Evolutionary conservation across 2,113 vertebrate species (phyloP), one percentile per base, ranked within the genome.

Genomic region (Pelecanus crispus): DNA sequence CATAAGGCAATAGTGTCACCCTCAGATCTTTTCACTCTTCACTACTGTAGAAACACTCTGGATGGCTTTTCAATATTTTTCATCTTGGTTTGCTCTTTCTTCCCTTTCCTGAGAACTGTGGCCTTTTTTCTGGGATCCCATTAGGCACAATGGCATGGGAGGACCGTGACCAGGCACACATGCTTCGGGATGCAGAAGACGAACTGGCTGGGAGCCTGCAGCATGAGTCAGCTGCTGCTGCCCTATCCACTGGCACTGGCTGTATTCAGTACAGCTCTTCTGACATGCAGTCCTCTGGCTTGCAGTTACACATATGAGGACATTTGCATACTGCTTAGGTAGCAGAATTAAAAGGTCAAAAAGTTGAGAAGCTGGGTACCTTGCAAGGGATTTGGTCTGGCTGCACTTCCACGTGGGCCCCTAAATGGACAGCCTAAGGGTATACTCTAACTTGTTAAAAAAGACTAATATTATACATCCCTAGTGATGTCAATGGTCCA

Each of bases 201-300:
- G 0, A 82, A 73, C 38, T 90, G 77, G 82, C 61, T 2, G 1
- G 29, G 42, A 78, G 92, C 83, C 83, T 7, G 0, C 0, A 1
- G 53, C 4, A 0, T 61, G 78, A 87, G 53, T 72, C 97, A 94
- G 91, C 82, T 62, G 42, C 68, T 1, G 0, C 86, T 50, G 58
- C 62, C 75, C 45, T 70, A 26, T 8, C 9, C 38, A 17, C 44
- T 36, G 59, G 15, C 90, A 50, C 49, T 59, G 50, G 16, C 59
- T 86, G 32, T 12, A 7, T 12, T 61, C 67, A n/a, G 38, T 11
- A 26, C 50, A 73, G 62, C 59, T 90, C 44, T 55, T 70, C 81
- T 22, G 58, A 18, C 15, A 25, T 1, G 11, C 29, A 53, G 6
- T 73, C 79, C 61, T 66, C 50, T 25, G 68, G 90, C 29, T 66